Evolutionary conservation across 2,888 invertebrate genomes (phyloP).

Genomic region (Ptychoptera albimana): DNA sequence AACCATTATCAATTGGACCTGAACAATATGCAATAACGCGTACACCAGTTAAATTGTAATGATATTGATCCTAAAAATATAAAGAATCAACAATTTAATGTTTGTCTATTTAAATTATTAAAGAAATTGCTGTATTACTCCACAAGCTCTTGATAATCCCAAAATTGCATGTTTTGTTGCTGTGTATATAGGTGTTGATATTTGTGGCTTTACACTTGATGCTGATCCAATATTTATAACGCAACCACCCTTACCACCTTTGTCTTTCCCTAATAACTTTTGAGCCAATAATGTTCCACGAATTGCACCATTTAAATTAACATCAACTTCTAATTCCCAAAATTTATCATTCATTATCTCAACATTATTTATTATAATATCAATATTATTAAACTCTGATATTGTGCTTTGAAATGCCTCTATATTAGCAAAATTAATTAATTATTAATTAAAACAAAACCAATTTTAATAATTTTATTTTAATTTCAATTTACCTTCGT

Average conservation of each 20-base stretch:
- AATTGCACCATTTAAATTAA: constrained; percentile 65
- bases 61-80: constrained; percentile 45
- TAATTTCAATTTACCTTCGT: constrained; percentile 31
- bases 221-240: constrained; percentile 64
- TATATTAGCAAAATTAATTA: constrained; percentile 23
- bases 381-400: constrained; percentile 52
- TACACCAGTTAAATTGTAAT: constrained; percentile 53
- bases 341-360: constrained; percentile 62
- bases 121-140: too few relatives aligned
- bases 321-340: constrained; percentile 60
- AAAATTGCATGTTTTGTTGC: constrained; percentile 64
- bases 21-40: constrained; percentile 55
- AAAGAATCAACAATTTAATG: neutral
- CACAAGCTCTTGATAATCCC: constrained; percentile 55
- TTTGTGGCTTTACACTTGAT: constrained; percentile 48
- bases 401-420: constrained; percentile 60
- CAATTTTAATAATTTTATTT: neutral
- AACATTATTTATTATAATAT: constrained; percentile 67
- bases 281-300: constrained; percentile 57
- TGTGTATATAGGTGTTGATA: constrained; percentile 59
- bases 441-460: neutral
- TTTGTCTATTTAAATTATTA: too few relatives aligned
- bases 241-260: constrained; percentile 58
- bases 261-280: constrained; percentile 57
- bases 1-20: constrained; percentile 48